Evolutionary conservation across 2,113 vertebrate species (phyloP), one percentile per base, ranked within the genome.

Genomic region (Butorides virescens): DNA sequence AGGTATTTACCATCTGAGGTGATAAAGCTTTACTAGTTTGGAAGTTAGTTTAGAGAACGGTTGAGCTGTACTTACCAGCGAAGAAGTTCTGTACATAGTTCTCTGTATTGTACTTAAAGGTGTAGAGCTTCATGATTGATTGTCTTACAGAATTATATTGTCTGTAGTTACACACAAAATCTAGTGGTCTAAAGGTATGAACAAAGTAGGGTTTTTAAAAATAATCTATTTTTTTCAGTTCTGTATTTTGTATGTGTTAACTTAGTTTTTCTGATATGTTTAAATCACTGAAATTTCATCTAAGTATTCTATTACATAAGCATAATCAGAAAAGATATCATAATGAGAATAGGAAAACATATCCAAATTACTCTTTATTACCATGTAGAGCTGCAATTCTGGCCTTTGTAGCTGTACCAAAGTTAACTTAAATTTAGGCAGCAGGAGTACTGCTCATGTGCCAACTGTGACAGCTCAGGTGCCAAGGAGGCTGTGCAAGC

Each of bases 31-130:
- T 27, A 0, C 9, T 22, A 75, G 12, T n/a, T 74, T 59, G 65
- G 37, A 86, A 53, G 39, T 82, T 72, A 46, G 49, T 76, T 83
- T 10, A 70, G 55, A 70, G 42, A 58, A 44, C 7, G 0, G 73
- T 36, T 46, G 63, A 39, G 65, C 72, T 82, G 15, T 44, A 6
- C 16, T 83, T 88, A 7, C 3, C 17, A 22, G 20, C 0, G 0
- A 84, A n/a, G 11, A 66, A 34, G 32, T 58, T 86, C 61, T 8
- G 1, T 11, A 4, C 5, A 0, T 7, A 15, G 15, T 13, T 42
- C n/a, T 15, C 19, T 81, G 81, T 16, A 22, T 63, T 67, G 32
- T 42, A 30, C 37, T 50, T 56, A 8, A 34, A 15, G 13, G 11
- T 32, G 37, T 70, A 70, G 68, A 80, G 10, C 13, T 27, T 83